A percentile compares a stretch with the other conserved stretches of the same genome.
Conservation (phyloP, 2,888 invertebrate species). For the Chloromyia formosa region DNA sequence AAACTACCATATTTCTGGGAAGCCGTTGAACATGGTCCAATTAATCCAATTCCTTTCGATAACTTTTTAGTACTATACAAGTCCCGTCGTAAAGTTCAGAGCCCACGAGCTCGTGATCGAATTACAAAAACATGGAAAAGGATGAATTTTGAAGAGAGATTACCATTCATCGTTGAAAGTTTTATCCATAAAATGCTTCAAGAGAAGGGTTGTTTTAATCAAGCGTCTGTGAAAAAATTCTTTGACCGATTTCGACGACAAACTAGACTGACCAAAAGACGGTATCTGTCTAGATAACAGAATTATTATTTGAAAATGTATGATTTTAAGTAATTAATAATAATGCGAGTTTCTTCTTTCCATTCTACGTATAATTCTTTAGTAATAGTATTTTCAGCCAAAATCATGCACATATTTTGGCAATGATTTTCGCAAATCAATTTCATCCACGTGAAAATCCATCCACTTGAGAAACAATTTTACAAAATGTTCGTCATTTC, state of each 20-base stretch:
- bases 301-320: too few relatives aligned
- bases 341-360: too few relatives aligned
- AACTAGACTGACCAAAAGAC: too few relatives aligned
- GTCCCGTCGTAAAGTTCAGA: background rate
- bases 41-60: conserved; percentile 13
- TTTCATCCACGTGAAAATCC: too few relatives aligned
- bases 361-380: too few relatives aligned
- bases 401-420: too few relatives aligned
- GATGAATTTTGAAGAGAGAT: conserved; percentile 9
- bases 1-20: conserved; percentile 40
- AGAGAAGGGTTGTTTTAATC: background rate
- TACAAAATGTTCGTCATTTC: background rate
- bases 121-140: conserved; percentile 26
- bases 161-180: conserved; percentile 32
- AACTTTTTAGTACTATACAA: conserved; percentile 25
- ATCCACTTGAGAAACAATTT: too few relatives aligned
- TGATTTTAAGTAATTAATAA: too few relatives aligned
- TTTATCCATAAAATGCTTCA: conserved; percentile 16
- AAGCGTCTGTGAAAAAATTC: background rate
- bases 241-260: conserved; percentile 16
- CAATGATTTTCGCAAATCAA: too few relatives aligned
- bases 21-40: conserved; percentile 18
- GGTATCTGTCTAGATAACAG: too few relatives aligned
- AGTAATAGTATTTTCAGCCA: too few relatives aligned
- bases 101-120: background rate